Evolutionary conservation across 2,797 vertebrate genomes (phyloP), one percentile per base, ranked within the genome.

Genomic region (Pipistrellus nathusii): DNA sequence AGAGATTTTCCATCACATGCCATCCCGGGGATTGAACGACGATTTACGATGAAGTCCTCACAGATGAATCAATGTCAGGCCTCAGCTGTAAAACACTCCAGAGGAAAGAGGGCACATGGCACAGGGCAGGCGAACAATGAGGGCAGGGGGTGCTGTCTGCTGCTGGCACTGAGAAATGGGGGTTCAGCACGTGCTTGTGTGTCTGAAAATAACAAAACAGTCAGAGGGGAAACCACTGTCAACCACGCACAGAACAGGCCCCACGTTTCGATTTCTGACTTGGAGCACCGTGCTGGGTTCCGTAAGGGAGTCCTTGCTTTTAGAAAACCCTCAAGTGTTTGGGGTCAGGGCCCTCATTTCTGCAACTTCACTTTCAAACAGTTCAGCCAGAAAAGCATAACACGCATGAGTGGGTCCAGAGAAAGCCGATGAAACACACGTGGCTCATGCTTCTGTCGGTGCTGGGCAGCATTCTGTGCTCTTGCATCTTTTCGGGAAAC

Each of bases 371-470:
- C 66, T 73, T 46, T 71, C 68, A 11, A 30, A 38, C 0, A 7
- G 81, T 2, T 15, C 55, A 2, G 76, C 46, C 68, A 20, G 95
- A 55, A 83, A 41, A 66, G 1, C 27, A 2, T 0, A 7, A 14
- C 3, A 25, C 0, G 8, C 5, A 4, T 0, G 1, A 9, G 6
- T 8, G 8, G 0, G 18, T 1, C 11, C 27, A n/a, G 57, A 35
- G 5, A 10, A 10, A 8, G 20, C 7, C 1, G 9, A 21, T 0
- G 0, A 17, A 0, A 4, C 27, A 51, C 25, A 2, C 2, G 12
- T 4, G 44, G 86, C 51, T 9, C 9, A 8, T 3, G 27, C 18
- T 6, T 1, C 1, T 0, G 46, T 59, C 66, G 2, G 32, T 1
- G 46, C 69, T 23, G 62, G 5, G 1, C 44, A 10, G 23, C 2